Evolutionary conservation across 2,113 vertebrate genomes (phyloP), one percentile per base, ranked within the genome.

Genomic region (Ia io): DNA sequence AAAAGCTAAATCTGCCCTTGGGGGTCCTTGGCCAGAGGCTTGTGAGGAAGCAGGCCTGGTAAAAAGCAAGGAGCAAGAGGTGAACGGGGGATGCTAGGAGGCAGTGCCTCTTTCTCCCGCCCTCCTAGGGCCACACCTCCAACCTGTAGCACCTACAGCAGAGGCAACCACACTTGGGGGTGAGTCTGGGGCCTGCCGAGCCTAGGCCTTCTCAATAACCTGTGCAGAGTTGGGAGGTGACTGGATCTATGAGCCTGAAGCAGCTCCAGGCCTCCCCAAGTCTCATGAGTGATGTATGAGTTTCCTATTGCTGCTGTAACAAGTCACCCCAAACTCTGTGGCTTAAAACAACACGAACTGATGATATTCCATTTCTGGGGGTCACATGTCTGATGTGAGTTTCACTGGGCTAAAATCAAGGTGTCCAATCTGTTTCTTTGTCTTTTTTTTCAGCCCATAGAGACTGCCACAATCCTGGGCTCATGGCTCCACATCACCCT

Each of bases 331-430:
- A 61, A 65, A 76, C 56, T 51, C 22, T 35, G 76, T 78, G 23
- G 69, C 32, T 92, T 92, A 73, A 83, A 90, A 82, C 80, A 85
- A 73, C 78, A 69, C 30, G 25, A 37, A 96, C 35, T 67, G 78
- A 82, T 63, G 92, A 74, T 63, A 40, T 44, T 56, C 42, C 0
- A 35, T 44, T 59, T 90, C 79, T 37, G 78, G 92, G 84, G 71
- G 88, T 47, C 93, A 80, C 30, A 69, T 59, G 35, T 74, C 67
- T 69, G 70, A 92, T 59, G 49, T 47, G 53, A 93, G n/a, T 67
- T 65, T 93, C 59, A 18, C 37, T 79, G 61, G 40, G 77, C 51
- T 90, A 18, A 85, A 79, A 40, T 87, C 65, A 92, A 59, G 61
- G 30, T 9, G 13, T 23, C 5, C 9, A 78, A 86, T 59, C 67